Conservation (phyloP, 1,140 invertebrate species). For the Rhizoglyphus robini region DNA sequence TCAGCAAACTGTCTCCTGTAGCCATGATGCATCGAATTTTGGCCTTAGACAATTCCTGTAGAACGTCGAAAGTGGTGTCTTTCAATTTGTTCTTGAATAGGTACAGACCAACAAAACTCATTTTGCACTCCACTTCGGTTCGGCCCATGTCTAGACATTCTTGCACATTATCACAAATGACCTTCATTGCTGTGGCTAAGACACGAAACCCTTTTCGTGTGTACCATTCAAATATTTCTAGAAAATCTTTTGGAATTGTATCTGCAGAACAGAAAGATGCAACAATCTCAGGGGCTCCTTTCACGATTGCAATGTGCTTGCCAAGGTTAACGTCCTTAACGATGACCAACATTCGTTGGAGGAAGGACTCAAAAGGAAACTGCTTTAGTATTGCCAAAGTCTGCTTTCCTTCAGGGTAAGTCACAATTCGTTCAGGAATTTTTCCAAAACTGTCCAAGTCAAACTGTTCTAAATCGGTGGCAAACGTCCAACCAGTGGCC, state of each 20-base stretch:
- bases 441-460: background rate
- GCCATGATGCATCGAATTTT: conserved; percentile 86
- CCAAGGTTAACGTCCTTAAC: conserved; percentile 31
- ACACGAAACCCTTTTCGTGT: conserved; percentile 76
- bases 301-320: conserved; percentile 48
- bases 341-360: conserved; percentile 66
- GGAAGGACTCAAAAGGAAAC: conserved; percentile 27
- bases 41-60: conserved; percentile 60
- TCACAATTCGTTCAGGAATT: conserved; percentile 20
- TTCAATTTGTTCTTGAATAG: conserved; percentile 86
- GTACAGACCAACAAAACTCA: conserved; percentile 73
- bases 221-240: conserved; percentile 51
- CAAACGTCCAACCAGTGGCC: conserved; percentile 38
- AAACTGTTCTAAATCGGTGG: background rate
- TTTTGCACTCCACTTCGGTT: conserved; percentile 57
- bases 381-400: conserved; percentile 23
- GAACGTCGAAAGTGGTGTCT: conserved; percentile 57
- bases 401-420: background rate
- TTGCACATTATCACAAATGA: conserved; percentile 14
- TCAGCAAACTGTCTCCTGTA: conserved; percentile 92
- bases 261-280: conserved; percentile 45
- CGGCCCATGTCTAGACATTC: conserved; percentile 28
- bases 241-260: conserved; percentile 57
- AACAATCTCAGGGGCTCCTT: conserved; percentile 88
- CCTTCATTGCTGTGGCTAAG: conserved; percentile 53